Conservation (phyloP, 1,140 invertebrate species). For the Caenorhabditis remanei region DNA sequence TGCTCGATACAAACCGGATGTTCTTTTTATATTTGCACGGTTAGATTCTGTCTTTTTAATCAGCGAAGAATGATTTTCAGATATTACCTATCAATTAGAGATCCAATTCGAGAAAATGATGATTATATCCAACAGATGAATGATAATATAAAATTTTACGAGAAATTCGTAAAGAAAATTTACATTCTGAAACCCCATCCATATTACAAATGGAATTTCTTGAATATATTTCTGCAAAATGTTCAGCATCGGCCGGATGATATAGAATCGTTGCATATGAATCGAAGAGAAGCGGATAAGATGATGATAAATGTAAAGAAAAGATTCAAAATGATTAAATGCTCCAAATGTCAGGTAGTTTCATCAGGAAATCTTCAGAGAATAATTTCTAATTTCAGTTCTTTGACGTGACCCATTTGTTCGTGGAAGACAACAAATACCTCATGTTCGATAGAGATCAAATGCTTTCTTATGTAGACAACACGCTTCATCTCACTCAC, state of each 20-base stretch:
- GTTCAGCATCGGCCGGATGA: not conserved
- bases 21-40: slow-evolving; percentile 32
- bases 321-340: not conserved
- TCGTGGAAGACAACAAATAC: not conserved
- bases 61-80: not conserved
- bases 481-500: not conserved
- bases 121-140: not conserved
- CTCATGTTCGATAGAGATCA: not conserved
- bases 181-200: not conserved
- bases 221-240: not conserved
- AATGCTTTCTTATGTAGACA: not conserved
- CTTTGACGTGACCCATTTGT: not conserved
- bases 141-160: not conserved
- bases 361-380: not conserved
- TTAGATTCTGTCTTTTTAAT: not conserved
- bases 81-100: not conserved
- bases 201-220: not conserved
- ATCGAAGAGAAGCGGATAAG: not conserved
- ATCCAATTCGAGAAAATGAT: not conserved
- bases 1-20: slow-evolving; percentile 15
- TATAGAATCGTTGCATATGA: not conserved
- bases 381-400: not conserved
- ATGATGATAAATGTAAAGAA: not conserved
- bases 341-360: not conserved
- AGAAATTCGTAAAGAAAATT: slow-evolving; percentile 1